Percentiles rank a stretch among this genome's conserved stretches.
phyloP scores from a whole-genome alignment of 1,140 invertebrate genomes.

The Idris sp. region DNA sequence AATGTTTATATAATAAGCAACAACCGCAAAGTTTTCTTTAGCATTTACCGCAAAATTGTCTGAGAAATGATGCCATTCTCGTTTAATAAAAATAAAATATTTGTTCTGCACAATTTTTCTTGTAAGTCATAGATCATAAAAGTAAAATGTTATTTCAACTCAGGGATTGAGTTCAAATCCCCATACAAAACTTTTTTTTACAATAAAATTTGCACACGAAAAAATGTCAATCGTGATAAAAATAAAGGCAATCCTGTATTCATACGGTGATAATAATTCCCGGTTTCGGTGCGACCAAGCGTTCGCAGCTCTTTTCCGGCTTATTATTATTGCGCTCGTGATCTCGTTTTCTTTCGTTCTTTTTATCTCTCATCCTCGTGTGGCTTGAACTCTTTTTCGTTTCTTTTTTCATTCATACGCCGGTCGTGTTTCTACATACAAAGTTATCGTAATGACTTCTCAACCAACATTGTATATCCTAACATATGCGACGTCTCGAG shows the following conservation, averaged over 20 bases:
- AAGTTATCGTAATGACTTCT: slow-evolving; percentile 55
- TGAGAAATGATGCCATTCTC: slow-evolving; percentile 25
- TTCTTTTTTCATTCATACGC: slow-evolving; percentile 55
- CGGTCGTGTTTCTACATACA: slow-evolving; percentile 49
- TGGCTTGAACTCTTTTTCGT: slow-evolving; percentile 44
- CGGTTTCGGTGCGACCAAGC: slow-evolving; percentile 19
- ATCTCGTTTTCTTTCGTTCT: slow-evolving; percentile 7
- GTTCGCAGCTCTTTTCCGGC: slow-evolving; percentile 47
- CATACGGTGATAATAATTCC: slow-evolving; percentile 54
- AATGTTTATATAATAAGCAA: slow-evolving; percentile 54
- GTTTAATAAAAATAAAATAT: no score
- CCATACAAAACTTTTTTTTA: no score
- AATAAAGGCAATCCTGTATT: slow-evolving; percentile 43
- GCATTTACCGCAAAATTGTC: slow-evolving; percentile 30
- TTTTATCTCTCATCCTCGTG: slow-evolving; percentile 9
- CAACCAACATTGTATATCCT: slow-evolving; percentile 39
- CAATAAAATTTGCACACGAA: no score
- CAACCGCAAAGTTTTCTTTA: slow-evolving; percentile 55
- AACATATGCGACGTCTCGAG: slow-evolving; percentile 30
- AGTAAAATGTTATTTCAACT: no score
- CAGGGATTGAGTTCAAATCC: no score
- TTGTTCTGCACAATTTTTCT: no score
- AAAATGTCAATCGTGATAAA: slow-evolving; percentile 33
- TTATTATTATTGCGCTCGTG: slow-evolving; percentile 39
- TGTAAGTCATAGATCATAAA: no score